Conservation (phyloP, 92 coral and sea anemone species). For the Heteractis magnifica region DNA sequence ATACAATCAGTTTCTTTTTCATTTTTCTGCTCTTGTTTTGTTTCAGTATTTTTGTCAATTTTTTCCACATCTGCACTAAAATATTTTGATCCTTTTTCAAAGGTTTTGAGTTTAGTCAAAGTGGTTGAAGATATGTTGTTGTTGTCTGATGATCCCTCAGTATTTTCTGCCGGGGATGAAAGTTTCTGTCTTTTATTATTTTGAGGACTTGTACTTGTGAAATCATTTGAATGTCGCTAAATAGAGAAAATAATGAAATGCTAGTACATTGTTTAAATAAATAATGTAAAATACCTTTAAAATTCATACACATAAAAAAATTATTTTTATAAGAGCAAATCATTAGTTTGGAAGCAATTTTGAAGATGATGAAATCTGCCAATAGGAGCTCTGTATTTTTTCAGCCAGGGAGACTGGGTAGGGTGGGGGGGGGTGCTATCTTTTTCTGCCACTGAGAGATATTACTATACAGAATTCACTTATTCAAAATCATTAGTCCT, state of each 20-base stretch:
- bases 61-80: background rate
- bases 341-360: no score
- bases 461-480: no score
- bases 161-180: background rate
- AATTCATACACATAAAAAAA: no score
- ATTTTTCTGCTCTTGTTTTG: background rate
- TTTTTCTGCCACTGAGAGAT: no score
- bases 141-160: background rate
- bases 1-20: conserved; percentile 8
- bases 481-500: no score
- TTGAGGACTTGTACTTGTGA: conserved; percentile 1
- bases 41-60: background rate
- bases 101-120: conserved; percentile 28
- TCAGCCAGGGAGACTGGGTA: no score
- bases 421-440: no score
- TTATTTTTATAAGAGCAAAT: no score
- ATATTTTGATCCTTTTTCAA: conserved; percentile 31
- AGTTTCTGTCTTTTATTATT: conserved; percentile 24
- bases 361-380: no score
- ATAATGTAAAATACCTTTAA: no score
- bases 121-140: conserved; percentile 9
- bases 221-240: conserved; percentile 14
- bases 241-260: background rate
- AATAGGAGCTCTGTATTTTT: no score
- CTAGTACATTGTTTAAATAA: no score